A percentile compares a stretch with the other conserved stretches of the same genome.
phyloP scores from a whole-genome alignment of 2,888 invertebrate species.

The Erebia palarica region DNA sequence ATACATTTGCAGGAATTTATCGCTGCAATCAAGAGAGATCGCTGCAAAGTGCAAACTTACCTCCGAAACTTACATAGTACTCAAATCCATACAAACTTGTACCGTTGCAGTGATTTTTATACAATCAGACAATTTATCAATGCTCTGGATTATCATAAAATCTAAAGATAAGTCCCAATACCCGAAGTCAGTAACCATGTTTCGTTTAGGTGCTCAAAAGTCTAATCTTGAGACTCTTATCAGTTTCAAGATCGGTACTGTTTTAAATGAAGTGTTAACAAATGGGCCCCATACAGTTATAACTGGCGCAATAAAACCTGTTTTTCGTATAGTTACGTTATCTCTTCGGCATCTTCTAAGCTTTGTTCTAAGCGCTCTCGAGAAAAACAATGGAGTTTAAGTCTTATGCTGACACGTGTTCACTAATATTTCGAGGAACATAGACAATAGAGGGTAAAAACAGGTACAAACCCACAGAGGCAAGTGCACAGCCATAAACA shows the following conservation, averaged over 20 bases:
- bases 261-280: slow-evolving; percentile 38
- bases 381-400: slow-evolving; percentile 49
- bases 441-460: slow-evolving; percentile 56
- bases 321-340: slow-evolving; percentile 39
- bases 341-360: slow-evolving; percentile 49
- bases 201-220: neutral
- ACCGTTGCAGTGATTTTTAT: neutral
- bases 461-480: slow-evolving; percentile 57
- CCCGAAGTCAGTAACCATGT: neutral
- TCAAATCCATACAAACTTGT: too few relatives aligned
- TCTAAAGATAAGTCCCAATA: neutral
- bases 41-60: too few relatives aligned
- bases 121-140: neutral
- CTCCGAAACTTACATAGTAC: too few relatives aligned
- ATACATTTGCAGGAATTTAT: too few relatives aligned
- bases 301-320: slow-evolving; percentile 39
- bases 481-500: slow-evolving; percentile 57
- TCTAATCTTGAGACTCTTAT: slow-evolving; percentile 8
- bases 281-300: slow-evolving; percentile 39
- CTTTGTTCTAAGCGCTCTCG: slow-evolving; percentile 50
- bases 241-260: slow-evolving; percentile 31
- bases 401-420: slow-evolving; percentile 57
- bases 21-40: too few relatives aligned
- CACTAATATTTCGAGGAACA: slow-evolving; percentile 61
- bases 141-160: neutral